Conservation (phyloP, 2,888 invertebrate genomes). For the Eremobia ochroleuca region DNA sequence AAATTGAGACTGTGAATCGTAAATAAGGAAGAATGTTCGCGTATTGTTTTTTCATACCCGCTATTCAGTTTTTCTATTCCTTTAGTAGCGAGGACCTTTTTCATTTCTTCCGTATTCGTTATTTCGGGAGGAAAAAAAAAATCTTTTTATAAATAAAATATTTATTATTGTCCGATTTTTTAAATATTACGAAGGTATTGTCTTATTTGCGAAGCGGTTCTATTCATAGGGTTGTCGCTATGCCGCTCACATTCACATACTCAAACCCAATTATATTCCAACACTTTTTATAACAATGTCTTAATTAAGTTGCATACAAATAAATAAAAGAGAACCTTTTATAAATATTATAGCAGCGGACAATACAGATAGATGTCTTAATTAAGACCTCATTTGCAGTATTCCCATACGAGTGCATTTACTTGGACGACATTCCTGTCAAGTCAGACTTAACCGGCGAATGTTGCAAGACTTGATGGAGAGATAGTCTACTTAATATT, state of each 20-base stretch:
- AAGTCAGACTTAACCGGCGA: constrained; percentile 41
- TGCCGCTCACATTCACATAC: constrained; percentile 27
- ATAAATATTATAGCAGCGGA: constrained; percentile 61
- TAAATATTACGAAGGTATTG: background rate
- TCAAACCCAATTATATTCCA: constrained; percentile 46
- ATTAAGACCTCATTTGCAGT: constrained; percentile 66
- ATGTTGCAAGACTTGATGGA: constrained; percentile 28
- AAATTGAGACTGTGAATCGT: constrained; percentile 18
- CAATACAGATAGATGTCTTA: constrained; percentile 67
- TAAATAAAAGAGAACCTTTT: constrained; percentile 54
- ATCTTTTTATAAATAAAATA: background rate
- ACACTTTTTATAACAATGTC: constrained; percentile 52
- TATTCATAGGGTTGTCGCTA: constrained; percentile 29
- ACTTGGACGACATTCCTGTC: constrained; percentile 62
- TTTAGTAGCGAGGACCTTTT: background rate
- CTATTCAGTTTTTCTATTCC: background rate
- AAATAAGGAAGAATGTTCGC: constrained; percentile 17
- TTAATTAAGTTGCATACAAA: constrained; percentile 57
- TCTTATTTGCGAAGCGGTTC: background rate
- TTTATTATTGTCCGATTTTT: background rate
- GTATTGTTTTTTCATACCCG: background rate
- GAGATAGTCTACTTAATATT: constrained; percentile 17
- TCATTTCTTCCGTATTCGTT: background rate
- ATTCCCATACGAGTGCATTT: constrained; percentile 55
- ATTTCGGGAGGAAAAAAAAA: background rate